phyloP scores from a whole-genome alignment of 2,113 vertebrate genomes.

The Charina bottae region DNA sequence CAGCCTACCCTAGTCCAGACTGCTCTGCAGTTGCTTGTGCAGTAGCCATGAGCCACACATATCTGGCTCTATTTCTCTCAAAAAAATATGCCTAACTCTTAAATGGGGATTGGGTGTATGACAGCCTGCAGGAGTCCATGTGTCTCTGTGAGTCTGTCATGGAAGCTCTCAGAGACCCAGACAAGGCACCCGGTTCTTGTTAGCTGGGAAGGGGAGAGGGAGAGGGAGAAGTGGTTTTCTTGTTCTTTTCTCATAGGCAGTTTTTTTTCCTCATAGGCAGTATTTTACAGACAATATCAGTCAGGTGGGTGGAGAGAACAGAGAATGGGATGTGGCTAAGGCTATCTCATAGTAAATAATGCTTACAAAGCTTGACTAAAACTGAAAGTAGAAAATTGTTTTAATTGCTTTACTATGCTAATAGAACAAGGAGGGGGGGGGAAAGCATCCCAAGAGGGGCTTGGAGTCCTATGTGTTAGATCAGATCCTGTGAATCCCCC shows the following conservation, averaged over 20 bases:
- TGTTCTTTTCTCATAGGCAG: too few relatives aligned
- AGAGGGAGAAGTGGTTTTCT: too few relatives aligned
- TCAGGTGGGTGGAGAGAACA: neutral
- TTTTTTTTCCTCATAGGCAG: neutral
- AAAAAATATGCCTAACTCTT: neutral
- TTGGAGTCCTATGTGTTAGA: neutral
- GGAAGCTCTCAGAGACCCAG: neutral
- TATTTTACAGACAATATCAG: neutral
- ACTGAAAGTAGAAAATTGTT: neutral
- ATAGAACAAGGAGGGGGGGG: too few relatives aligned
- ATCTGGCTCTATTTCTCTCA: neutral
- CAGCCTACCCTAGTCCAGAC: neutral
- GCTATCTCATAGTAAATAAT: neutral
- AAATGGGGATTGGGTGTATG: neutral
- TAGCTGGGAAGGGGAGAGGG: too few relatives aligned
- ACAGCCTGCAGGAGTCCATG: neutral
- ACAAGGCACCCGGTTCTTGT: too few relatives aligned
- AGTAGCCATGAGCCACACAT: neutral
- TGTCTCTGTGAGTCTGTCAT: neutral
- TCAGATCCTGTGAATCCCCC: neutral
- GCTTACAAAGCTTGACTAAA: neutral
- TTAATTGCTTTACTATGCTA: neutral
- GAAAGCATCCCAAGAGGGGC: too few relatives aligned
- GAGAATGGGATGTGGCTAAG: neutral
- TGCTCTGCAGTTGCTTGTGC: neutral